Conservation (phyloP, 2,113 vertebrate genomes). For the Xiphophorus maculatus region DNA sequence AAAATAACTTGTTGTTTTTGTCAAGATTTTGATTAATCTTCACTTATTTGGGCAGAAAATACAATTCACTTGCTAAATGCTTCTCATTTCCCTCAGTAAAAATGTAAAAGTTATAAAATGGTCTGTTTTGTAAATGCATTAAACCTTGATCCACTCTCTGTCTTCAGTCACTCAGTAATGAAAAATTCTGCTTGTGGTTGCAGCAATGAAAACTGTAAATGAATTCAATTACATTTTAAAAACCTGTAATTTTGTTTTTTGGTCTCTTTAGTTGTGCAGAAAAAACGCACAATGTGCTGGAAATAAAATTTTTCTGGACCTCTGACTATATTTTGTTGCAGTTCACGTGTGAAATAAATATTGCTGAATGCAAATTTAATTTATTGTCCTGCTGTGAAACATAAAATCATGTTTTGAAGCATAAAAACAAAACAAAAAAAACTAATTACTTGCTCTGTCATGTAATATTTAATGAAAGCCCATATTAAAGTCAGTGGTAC, state of each 20-base stretch:
- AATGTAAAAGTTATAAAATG: neutral
- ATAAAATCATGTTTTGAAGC: neutral
- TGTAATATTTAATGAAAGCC: neutral
- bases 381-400: too few relatives aligned
- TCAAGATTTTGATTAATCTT: neutral
- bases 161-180: conserved; percentile 42
- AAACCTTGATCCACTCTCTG: conserved; percentile 45
- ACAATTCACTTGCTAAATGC: too few relatives aligned
- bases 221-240: conserved; percentile 27
- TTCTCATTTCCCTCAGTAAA: neutral
- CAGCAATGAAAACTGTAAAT: conserved; percentile 40
- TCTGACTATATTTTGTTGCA: neutral
- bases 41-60: neutral
- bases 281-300: neutral
- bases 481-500: neutral
- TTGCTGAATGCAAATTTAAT: neutral
- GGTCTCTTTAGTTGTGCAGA: neutral
- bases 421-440: neutral
- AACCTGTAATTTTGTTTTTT: neutral
- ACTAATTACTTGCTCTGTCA: neutral
- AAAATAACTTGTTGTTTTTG: too few relatives aligned
- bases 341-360: neutral
- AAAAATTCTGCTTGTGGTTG: conserved; percentile 16
- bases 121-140: conserved; percentile 7
- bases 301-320: neutral